phyloP scores from a whole-genome alignment of 2,888 invertebrate genomes.

The Blomia tropicalis region DNA sequence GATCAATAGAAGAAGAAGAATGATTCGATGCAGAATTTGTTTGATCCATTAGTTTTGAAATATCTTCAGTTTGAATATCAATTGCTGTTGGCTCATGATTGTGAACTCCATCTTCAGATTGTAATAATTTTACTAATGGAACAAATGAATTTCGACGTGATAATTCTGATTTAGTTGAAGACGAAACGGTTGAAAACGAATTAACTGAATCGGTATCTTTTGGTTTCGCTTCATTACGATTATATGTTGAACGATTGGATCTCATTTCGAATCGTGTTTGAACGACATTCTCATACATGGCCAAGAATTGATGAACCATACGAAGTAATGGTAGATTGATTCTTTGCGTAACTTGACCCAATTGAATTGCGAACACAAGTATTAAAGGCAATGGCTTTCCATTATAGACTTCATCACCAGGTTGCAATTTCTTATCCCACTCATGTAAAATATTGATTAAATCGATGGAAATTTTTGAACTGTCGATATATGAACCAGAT shows the following conservation, averaged over 20 bases:
- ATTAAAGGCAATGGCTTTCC: not conserved
- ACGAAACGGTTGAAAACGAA: not conserved
- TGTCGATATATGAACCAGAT: not conserved
- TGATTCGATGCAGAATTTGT: not conserved
- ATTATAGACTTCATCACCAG: not conserved
- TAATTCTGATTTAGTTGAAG: not conserved
- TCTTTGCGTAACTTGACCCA: slow-evolving; percentile 51
- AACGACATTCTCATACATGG: slow-evolving; percentile 92
- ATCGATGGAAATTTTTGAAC: not conserved
- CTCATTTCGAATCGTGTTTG: slow-evolving; percentile 79
- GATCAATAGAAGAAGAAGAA: not conserved
- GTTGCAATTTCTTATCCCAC: not conserved
- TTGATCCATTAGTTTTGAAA: no score
- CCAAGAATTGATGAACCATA: slow-evolving; percentile 82
- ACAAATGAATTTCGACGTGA: not conserved
- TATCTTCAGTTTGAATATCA: not conserved
- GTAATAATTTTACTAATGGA: not conserved
- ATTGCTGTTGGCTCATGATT: not conserved
- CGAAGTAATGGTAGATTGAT: slow-evolving; percentile 88
- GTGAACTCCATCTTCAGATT: not conserved
- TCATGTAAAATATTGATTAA: not conserved
- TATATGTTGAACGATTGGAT: slow-evolving; percentile 43
- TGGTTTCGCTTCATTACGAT: not conserved
- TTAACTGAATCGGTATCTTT: not conserved
- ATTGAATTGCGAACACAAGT: not conserved